Conservation (phyloP, 2,797 vertebrate species). For the Chloroceryle amazona region DNA sequence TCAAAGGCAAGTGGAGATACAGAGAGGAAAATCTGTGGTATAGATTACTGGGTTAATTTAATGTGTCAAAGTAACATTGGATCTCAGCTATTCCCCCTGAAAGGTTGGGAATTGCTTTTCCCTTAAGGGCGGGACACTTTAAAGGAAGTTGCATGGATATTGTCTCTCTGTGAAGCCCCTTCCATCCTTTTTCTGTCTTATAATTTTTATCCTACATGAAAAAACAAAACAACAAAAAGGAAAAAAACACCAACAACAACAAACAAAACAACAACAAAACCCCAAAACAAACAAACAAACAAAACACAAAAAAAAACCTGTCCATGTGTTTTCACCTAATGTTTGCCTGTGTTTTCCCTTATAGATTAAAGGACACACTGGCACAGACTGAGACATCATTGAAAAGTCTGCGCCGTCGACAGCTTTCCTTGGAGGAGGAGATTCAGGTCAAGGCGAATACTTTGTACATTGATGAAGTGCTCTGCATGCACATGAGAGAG, state of each 20-base stretch:
- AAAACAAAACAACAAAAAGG: neutral
- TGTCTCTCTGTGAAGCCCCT: neutral
- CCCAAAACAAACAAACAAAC: too few species aligned
- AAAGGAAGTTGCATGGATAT: neutral
- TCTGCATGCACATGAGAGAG: conserved; percentile 87
- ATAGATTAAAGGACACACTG: conserved; percentile 83
- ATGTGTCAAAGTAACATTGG: neutral
- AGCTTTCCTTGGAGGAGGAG: conserved; percentile 89
- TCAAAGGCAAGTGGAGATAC: conserved; percentile 79
- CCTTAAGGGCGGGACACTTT: neutral
- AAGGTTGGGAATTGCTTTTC: neutral
- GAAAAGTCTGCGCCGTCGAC: conserved; percentile 81
- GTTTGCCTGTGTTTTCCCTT: neutral
- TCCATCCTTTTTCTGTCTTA: neutral
- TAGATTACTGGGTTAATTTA: neutral
- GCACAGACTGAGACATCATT: conserved; percentile 83
- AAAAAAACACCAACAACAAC: too few species aligned
- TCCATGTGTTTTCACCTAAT: neutral
- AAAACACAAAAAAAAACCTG: neutral
- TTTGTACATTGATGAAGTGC: conserved; percentile 92
- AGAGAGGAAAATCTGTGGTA: neutral
- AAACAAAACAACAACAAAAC: too few species aligned
- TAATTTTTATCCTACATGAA: neutral
- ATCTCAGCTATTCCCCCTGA: neutral
- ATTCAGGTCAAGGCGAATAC: conserved; percentile 87